Conservation (phyloP, 2,888 invertebrate species). For the Anodontia alba region DNA sequence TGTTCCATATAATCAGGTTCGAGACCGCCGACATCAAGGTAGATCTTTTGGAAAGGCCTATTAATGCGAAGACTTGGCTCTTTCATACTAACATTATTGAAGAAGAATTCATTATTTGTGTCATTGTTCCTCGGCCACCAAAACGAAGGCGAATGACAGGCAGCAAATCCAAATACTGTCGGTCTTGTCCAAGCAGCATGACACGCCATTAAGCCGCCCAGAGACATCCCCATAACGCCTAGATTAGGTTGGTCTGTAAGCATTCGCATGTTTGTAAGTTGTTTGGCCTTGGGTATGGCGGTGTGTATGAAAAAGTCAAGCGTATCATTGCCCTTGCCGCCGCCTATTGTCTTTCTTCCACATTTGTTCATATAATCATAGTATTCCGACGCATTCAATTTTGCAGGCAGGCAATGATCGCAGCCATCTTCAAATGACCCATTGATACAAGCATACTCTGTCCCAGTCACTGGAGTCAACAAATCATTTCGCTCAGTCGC, state of each 20-base stretch:
- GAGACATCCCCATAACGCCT: conserved; percentile 41
- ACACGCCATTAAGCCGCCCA: conserved; percentile 42
- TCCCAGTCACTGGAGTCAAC: conserved; percentile 1
- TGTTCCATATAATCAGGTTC: conserved; percentile 24
- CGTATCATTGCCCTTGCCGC: conserved; percentile 28
- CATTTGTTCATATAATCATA: conserved; percentile 8
- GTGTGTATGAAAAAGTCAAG: conserved; percentile 37
- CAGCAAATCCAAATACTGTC: conserved; percentile 29
- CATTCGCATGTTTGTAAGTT: not conserved
- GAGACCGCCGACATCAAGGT: conserved; percentile 32
- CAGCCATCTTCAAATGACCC: conserved; percentile 26
- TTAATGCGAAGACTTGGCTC: not conserved
- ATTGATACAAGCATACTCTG: conserved; percentile 21
- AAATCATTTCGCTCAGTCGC: not conserved
- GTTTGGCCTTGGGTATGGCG: conserved; percentile 19
- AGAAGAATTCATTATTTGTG: conserved; percentile 22
- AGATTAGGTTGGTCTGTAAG: conserved; percentile 9
- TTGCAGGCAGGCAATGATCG: conserved; percentile 15
- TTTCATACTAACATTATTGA: conserved; percentile 27
- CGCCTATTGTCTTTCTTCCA: conserved; percentile 6
- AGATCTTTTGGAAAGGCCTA: conserved; percentile 29
- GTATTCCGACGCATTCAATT: not conserved
- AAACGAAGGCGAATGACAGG: conserved; percentile 42
- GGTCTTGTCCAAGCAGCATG: conserved; percentile 48
- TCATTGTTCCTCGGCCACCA: conserved; percentile 31